Evolutionary conservation across 2,113 vertebrate genomes (phyloP).

Genomic region (Muntiacus reevesi): DNA sequence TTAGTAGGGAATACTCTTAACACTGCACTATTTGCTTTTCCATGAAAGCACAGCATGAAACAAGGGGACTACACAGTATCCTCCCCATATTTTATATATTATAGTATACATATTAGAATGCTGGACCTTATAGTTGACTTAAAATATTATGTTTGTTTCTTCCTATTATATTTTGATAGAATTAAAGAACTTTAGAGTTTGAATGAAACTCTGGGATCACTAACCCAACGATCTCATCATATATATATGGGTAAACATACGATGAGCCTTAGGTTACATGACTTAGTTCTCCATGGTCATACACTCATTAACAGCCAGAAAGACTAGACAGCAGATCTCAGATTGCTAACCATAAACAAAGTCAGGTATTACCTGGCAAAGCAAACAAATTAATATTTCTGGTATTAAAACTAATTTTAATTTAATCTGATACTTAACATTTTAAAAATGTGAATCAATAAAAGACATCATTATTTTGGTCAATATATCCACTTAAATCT

Average conservation of each 20-base stretch:
- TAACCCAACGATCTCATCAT: background rate
- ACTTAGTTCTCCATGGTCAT: background rate
- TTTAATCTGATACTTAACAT: background rate
- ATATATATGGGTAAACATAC: background rate
- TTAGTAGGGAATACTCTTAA: background rate
- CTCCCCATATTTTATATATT: background rate
- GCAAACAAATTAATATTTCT: background rate
- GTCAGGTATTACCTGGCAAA: background rate
- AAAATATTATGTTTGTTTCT: background rate
- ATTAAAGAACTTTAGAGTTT: background rate
- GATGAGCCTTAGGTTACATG: background rate
- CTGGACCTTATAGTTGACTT: background rate
- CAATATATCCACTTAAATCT: background rate
- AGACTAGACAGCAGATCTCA: background rate
- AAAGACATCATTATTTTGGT: background rate
- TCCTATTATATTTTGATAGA: background rate
- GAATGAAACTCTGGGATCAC: conserved; percentile 1
- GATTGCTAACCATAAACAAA: background rate
- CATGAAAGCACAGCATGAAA: background rate
- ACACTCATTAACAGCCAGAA: background rate
- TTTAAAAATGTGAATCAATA: background rate
- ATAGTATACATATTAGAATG: background rate
- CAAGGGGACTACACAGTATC: background rate
- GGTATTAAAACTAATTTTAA: background rate
- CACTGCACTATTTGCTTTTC: conserved; percentile 38